Evolutionary conservation across 2,113 vertebrate species (phyloP), one percentile per base, ranked within the genome.

Genomic region (Paradoxurus hermaphroditus): DNA sequence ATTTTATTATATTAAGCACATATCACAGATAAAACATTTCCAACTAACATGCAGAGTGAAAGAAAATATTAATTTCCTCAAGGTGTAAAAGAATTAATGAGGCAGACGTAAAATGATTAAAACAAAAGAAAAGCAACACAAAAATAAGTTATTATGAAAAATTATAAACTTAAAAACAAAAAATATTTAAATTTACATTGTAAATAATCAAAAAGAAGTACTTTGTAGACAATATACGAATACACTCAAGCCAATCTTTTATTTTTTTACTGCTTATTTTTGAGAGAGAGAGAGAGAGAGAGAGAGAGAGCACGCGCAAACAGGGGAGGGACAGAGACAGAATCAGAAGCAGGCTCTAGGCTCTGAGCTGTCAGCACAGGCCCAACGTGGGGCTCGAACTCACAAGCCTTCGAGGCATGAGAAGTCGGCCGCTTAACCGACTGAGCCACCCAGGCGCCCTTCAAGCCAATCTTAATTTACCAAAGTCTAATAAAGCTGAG

Each of bases 161-260:
- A 49, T 5, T 78, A 9, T 77, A 72, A 95, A 84, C 73, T 65
- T 84, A 68, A 62, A 90, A 92, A 91, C n/a, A 86, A 94, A 94
- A 83, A 53, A 31, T 14, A 39, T 62, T 81, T 86, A 36, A 70
- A 90, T 68, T 75, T 83, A 87, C 25, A 65, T n/a, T 89, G 51
- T 41, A 70, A 34, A 92, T 82, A 90, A 85, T 89, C 0, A 78
- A 82, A 86, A 90, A n/a, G n/a, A 49, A 49, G 19, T 90, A 59
- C 11, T 78, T 18, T 75, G 13, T n/a, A 73, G 39, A 56, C 8
- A 78, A 68, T 15, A 86, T 0, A 81, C 31, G 86, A 3, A 77
- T 36, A 51, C 34, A 56, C 3, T 63, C 44, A 91, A 65, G 41
- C 3, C 41, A 51, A 81, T 3, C 53, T 36, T 59, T n/a, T n/a